Conservation (phyloP, 1,140 invertebrate genomes). For the Pachypeltis micranthus region DNA sequence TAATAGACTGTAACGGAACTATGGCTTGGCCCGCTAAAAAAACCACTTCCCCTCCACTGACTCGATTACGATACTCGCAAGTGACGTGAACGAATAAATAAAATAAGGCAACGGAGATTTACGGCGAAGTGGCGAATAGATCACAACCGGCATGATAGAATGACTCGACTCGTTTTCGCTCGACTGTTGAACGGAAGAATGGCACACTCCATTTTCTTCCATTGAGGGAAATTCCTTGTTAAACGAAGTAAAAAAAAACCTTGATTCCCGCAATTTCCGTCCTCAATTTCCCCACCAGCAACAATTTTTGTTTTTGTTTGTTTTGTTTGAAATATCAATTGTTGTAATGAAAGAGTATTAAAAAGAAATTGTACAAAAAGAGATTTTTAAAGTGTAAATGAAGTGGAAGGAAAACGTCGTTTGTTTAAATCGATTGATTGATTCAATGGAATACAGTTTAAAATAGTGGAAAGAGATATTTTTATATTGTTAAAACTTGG, state of each 20-base stretch:
- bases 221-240: no score
- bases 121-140: not conserved
- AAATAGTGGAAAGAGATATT: constrained; percentile 4
- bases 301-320: not conserved
- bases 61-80: not conserved
- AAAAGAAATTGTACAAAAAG: constrained; percentile 2
- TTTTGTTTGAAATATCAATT: not conserved
- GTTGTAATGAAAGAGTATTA: not conserved
- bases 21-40: not conserved
- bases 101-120: not conserved
- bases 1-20: not conserved
- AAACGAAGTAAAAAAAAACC: no score
- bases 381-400: constrained; percentile 9
- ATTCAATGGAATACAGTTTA: not conserved
- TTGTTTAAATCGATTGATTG: not conserved
- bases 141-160: no score
- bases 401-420: not conserved
- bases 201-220: no score
- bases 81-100: not conserved
- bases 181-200: no score
- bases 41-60: not conserved
- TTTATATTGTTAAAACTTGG: constrained; percentile 11
- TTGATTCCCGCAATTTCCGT: not conserved
- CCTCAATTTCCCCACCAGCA: not conserved
- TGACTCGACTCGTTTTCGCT: no score